Base-by-base conservation (phyloP, 2,113 vertebrate species). In the Maccullochella peelii region DNA sequence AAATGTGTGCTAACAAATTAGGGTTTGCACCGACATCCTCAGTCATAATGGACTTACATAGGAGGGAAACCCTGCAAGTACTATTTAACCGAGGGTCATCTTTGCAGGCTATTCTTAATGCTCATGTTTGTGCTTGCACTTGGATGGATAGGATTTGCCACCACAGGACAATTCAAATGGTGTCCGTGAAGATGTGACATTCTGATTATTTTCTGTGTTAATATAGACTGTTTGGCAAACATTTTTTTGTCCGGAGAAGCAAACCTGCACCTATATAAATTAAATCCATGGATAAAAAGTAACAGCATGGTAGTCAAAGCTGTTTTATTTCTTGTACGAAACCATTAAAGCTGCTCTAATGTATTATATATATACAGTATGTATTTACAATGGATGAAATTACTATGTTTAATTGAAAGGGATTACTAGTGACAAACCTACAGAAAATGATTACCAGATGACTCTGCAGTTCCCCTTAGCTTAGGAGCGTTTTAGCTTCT, bases 1-100 rank as follows among this genome's bases (percentile, higher is more conserved):
- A 69, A 85, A 86, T 44, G 20, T 59, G 33, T 65, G 70, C 54
- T 58, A 54, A 83, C 79, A 88, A 75, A 87, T 85, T 70, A 67
- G 14, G 40, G 52, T 71, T 77, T 67, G 62, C 36, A 58, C 76
- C 23, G 44, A 44, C n/a, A 67, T 67, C 47, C 2, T 36, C 36
- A 12, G 61, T 40, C 47, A 20, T 79, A 33, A 25, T 72, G 65
- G 42, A 71, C 36, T 58, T 14, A 47, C 14, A 73, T 50, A 55
- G 15, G 14, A 69, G 50, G n/a, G 38, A 49, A 42, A 54, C 23
- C 3, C 21, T 42, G 38, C 47, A 70, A 77, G 77, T 67, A 65
- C 55, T 54, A 18, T 73, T 65, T 47, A 62, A 69, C 54, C 2
- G 1, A 12, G 61, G 65, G 40, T 59, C 6, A 4, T 67, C 8